These are phyloP conservation scores for Argyra leucocephala DNA, from an alignment of 2,888 invertebrate genomes.

Conservation along the genomic window DNA sequence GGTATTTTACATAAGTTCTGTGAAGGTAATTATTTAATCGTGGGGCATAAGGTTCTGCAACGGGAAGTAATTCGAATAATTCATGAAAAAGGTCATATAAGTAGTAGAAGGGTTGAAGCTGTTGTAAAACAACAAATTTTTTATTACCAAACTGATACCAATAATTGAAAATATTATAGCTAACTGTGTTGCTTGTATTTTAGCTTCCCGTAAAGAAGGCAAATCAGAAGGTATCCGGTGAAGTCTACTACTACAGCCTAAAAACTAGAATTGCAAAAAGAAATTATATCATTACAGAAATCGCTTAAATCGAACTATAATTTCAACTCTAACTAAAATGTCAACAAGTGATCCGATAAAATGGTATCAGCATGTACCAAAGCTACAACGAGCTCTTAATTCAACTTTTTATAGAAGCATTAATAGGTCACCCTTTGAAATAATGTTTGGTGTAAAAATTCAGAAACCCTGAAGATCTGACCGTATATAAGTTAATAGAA, in stretches of 20 bases:
- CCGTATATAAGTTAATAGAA: too few relatives aligned
- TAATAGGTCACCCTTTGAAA: conserved; percentile 17
- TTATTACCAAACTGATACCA: too few relatives aligned
- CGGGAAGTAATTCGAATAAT: too few relatives aligned
- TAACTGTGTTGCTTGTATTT: conserved; percentile 18
- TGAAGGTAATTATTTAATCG: too few relatives aligned
- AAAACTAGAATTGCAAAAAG: conserved; percentile 28
- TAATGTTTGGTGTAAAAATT: conserved; percentile 17
- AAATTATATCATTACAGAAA: conserved; percentile 32
- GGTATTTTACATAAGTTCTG: too few relatives aligned
- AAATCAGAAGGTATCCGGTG: conserved; percentile 31
- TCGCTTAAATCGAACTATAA: conserved; percentile 29
- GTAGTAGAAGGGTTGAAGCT: too few relatives aligned
- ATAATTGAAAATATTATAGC: too few relatives aligned
- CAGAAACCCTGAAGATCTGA: too few relatives aligned
- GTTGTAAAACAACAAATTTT: too few relatives aligned
- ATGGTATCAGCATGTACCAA: conserved; percentile 27
- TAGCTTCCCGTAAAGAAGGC: conserved; percentile 24
- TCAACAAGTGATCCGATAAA: conserved; percentile 28
- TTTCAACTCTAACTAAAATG: conserved; percentile 32
- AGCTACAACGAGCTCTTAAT: conserved; percentile 28
- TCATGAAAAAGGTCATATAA: too few relatives aligned
- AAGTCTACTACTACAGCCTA: conserved; percentile 28
- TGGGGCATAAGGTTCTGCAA: too few relatives aligned
- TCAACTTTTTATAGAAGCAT: conserved; percentile 17